These are phyloP conservation scores for Arenaria interpres DNA, from an alignment of 2,113 vertebrate genomes.

Conservation along the genomic window DNA sequence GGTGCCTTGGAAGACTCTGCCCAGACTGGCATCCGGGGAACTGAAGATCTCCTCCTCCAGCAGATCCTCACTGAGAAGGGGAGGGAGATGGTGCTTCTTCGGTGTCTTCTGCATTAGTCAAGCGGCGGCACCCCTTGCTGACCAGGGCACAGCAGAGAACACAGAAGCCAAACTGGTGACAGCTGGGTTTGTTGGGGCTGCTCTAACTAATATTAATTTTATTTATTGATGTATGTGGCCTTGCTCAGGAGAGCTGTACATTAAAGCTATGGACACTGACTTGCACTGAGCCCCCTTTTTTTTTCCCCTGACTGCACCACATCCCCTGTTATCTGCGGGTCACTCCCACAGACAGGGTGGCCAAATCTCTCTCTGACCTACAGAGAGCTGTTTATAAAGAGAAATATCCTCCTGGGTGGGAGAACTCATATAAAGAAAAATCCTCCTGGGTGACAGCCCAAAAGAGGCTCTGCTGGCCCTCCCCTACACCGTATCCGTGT, in stretches of 20 bases:
- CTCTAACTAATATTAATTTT: conserved; percentile 31
- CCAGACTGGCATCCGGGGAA: background rate
- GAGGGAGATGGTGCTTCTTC: background rate
- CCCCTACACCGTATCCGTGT: too few species aligned
- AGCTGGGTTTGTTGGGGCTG: conserved; percentile 38
- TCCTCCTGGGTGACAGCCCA: background rate
- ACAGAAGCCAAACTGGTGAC: conserved; percentile 40
- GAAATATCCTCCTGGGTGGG: background rate
- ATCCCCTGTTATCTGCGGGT: background rate
- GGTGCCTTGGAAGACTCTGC: background rate
- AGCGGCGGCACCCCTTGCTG: background rate
- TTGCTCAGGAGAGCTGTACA: conserved; percentile 31
- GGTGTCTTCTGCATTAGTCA: background rate
- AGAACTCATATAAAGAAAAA: background rate
- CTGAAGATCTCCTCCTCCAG: background rate
- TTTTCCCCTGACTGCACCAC: too few species aligned
- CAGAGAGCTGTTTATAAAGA: background rate
- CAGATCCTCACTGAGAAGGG: background rate
- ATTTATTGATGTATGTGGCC: conserved; percentile 57
- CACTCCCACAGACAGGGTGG: background rate
- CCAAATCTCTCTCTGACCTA: background rate
- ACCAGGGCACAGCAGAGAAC: background rate
- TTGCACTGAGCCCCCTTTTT: background rate
- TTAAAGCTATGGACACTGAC: conserved; percentile 51
- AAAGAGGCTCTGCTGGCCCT: background rate